Evolutionary conservation across 2,888 invertebrate species (phyloP).

Genomic region (Bhutanitis thaidina): DNA sequence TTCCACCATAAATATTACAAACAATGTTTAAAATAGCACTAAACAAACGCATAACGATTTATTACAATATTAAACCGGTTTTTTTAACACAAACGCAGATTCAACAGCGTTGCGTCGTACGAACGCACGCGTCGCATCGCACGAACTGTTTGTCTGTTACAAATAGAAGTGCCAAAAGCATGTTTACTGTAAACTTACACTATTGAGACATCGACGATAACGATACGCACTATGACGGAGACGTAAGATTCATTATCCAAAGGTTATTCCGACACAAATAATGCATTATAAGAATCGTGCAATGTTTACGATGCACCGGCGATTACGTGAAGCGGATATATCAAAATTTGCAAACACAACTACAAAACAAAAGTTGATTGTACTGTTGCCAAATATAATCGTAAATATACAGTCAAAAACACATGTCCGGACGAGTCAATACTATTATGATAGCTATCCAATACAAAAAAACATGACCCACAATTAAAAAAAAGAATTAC

Average conservation of each 20-base stretch:
- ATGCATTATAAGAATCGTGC: slow-evolving; percentile 10
- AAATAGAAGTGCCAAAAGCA: slow-evolving; percentile 14
- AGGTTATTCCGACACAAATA: neutral
- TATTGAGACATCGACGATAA: slow-evolving; percentile 25
- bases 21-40: neutral
- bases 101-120: slow-evolving; percentile 1
- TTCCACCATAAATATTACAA: neutral
- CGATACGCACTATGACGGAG: slow-evolving; percentile 11
- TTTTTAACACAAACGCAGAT: slow-evolving; percentile 1
- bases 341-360: slow-evolving; percentile 9
- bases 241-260: slow-evolving; percentile 17
- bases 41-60: slow-evolving; percentile 4
- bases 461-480: neutral
- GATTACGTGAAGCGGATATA: slow-evolving; percentile 3
- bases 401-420: neutral
- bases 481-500: too few relatives aligned
- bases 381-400: slow-evolving; percentile 1
- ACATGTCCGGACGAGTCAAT: neutral
- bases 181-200: slow-evolving; percentile 23
- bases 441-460: neutral
- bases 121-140: slow-evolving; percentile 18
- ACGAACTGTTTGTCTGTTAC: slow-evolving; percentile 16
- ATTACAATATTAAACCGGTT: neutral
- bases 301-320: slow-evolving; percentile 14
- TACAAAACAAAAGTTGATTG: neutral